Evolutionary conservation across 2,113 vertebrate species (phyloP).

Genomic region (Gallinago undulata): DNA sequence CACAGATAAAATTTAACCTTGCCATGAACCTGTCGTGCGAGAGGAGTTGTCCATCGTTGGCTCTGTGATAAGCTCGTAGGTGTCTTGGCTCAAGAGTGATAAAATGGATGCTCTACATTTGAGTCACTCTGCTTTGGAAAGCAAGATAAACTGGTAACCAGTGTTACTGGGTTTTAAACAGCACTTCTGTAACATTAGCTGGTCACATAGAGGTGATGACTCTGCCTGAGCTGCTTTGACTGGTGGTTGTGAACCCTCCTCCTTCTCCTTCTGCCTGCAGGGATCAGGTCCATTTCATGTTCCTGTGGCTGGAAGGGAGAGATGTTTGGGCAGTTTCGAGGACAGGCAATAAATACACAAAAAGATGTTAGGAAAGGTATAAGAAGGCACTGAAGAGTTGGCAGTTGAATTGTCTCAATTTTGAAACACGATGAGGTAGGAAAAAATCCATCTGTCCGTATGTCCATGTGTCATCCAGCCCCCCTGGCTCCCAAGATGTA

Average conservation of each 20-base stretch:
- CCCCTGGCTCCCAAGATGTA: rapidly evolving
- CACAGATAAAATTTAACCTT: background rate
- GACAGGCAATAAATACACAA: background rate
- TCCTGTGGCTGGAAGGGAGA: background rate
- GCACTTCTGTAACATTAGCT: background rate
- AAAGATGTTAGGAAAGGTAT: background rate
- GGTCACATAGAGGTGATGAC: background rate
- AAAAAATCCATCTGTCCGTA: rapidly evolving
- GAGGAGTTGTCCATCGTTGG: background rate
- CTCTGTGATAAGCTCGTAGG: background rate
- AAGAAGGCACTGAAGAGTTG: background rate
- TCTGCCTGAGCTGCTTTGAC: background rate
- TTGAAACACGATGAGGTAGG: background rate
- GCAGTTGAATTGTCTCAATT: background rate
- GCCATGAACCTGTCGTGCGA: background rate
- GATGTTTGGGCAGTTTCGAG: background rate
- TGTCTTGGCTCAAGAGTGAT: background rate
- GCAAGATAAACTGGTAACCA: background rate
- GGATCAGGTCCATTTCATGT: rapidly evolving
- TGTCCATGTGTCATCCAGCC: rapidly evolving
- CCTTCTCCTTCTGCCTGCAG: background rate
- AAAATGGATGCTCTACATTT: background rate
- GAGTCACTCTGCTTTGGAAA: background rate
- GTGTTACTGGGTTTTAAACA: background rate
- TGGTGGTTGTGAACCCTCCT: background rate